Conservation (phyloP, 2,113 vertebrate genomes). For the Casuarius casuarius region DNA sequence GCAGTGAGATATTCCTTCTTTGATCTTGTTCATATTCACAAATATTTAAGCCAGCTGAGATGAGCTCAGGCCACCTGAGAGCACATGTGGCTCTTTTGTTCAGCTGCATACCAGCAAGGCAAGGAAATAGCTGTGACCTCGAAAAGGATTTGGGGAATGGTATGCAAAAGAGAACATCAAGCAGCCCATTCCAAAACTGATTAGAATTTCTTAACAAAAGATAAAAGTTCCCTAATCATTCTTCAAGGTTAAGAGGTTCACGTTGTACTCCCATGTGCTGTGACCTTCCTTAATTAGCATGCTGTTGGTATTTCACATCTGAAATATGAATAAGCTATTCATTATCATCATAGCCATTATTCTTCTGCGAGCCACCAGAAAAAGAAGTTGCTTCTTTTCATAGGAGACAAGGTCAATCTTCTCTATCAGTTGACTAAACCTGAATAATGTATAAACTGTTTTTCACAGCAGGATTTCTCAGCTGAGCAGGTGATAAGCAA, state of each 20-base stretch:
- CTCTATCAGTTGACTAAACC: constrained; percentile 25
- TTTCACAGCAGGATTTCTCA: constrained; percentile 12
- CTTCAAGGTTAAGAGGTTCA: constrained; percentile 41
- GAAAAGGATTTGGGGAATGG: neutral
- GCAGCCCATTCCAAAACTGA: neutral
- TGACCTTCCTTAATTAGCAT: constrained; percentile 56
- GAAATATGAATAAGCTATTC: constrained; percentile 66
- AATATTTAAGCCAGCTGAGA: neutral
- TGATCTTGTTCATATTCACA: neutral
- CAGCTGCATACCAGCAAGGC: neutral
- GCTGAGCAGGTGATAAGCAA: constrained; percentile 38
- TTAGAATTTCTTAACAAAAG: constrained; percentile 56
- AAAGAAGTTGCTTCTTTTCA: constrained; percentile 50
- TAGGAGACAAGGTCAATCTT: constrained; percentile 61
- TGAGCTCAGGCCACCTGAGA: neutral
- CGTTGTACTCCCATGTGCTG: neutral
- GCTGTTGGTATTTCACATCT: constrained; percentile 24
- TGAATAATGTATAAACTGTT: constrained; percentile 65
- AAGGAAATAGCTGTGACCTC: neutral
- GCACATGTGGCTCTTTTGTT: neutral
- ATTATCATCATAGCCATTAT: constrained; percentile 55
- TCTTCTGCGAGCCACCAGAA: constrained; percentile 25
- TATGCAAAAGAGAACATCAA: neutral
- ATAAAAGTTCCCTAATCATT: constrained; percentile 45
- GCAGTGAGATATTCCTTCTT: neutral